phyloP scores from a whole-genome alignment of 1,140 invertebrate genomes.

The Leptopilina boulardi region DNA sequence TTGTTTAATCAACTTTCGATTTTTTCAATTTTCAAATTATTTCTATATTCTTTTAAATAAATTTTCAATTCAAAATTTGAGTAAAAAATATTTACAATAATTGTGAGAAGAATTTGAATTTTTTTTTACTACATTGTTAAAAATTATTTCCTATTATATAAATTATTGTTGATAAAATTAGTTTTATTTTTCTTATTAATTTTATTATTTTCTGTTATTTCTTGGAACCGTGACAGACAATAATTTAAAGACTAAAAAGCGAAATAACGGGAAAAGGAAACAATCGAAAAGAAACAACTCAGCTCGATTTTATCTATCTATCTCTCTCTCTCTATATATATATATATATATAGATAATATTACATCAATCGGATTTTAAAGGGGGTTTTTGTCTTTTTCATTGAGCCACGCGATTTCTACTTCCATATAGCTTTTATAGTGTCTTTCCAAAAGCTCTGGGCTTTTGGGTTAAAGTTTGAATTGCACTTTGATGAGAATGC shows the following conservation, averaged over 20 bases:
- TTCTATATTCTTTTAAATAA: background rate
- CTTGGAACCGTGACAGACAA: background rate
- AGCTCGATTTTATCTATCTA: constrained; percentile 65
- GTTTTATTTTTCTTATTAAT: too few species aligned
- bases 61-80: too few species aligned
- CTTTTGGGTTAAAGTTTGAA: constrained; percentile 50
- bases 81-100: too few species aligned
- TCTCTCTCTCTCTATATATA: too few species aligned
- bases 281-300: constrained; percentile 45
- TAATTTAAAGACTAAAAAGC: background rate
- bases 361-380: constrained; percentile 58
- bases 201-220: background rate
- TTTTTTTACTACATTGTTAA: too few species aligned
- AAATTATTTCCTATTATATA: too few species aligned
- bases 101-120: too few species aligned
- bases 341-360: too few species aligned
- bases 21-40: background rate
- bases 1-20: background rate
- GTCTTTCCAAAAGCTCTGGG: constrained; percentile 47
- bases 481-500: constrained; percentile 64
- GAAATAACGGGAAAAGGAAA: background rate
- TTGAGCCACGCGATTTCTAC: constrained; percentile 55
- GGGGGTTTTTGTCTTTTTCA: constrained; percentile 53
- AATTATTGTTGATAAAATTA: too few species aligned
- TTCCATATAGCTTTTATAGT: constrained; percentile 61